Evolutionary conservation across 2,888 invertebrate species (phyloP).

Genomic region (Caenorhabditis sinica): DNA sequence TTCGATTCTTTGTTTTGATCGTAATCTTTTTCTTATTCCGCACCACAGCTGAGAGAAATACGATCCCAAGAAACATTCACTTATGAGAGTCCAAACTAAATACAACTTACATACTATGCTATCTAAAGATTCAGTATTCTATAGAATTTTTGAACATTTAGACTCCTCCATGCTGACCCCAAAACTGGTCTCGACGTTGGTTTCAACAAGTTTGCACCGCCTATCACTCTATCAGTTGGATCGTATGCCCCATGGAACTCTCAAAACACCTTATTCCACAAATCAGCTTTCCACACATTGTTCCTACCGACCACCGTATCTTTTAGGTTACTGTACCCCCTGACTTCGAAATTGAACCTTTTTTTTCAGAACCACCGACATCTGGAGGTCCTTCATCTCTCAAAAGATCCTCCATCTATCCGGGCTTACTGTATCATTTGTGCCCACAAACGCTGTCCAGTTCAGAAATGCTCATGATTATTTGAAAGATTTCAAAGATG

Average conservation of each 20-base stretch:
- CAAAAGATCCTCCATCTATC: conserved; percentile 70
- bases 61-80: too few relatives aligned
- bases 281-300: conserved; percentile 71
- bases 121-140: too few relatives aligned
- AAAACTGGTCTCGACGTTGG: conserved; percentile 57
- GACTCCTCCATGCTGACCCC: conserved; percentile 67
- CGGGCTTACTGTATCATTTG: conserved; percentile 69
- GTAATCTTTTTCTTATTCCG: too few relatives aligned
- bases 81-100: too few relatives aligned
- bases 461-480: conserved; percentile 71
- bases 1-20: too few relatives aligned
- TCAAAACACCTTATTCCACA: too few relatives aligned
- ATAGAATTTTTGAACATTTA: conserved; percentile 3
- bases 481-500: conserved; percentile 71
- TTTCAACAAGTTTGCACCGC: conserved; percentile 71
- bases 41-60: too few relatives aligned
- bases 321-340: conserved; percentile 44
- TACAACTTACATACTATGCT: too few relatives aligned
- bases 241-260: conserved; percentile 76
- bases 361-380: conserved; percentile 67
- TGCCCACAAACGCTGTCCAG: conserved; percentile 72
- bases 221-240: conserved; percentile 65
- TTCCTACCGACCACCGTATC: conserved; percentile 73
- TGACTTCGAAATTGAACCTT: too few relatives aligned
- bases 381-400: conserved; percentile 73